Evolutionary conservation across 2,113 vertebrate species (phyloP), one percentile per base, ranked within the genome.

Genomic region (Aphelocoma coerulescens): DNA sequence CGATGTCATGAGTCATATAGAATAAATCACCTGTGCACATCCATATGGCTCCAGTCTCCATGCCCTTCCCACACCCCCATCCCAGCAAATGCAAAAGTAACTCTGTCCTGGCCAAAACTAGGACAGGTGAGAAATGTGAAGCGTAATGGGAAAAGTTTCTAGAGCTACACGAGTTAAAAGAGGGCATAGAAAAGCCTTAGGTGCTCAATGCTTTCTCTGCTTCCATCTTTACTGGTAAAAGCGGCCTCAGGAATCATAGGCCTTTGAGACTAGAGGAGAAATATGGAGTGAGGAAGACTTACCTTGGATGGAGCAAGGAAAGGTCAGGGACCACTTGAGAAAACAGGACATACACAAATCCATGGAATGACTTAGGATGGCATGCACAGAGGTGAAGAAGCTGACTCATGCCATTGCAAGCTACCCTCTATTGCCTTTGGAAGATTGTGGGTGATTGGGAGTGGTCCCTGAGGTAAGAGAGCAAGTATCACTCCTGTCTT

Each of bases 1-100:
- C 0, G 0, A 35, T 68, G 44, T 8, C 20, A 30, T 26, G 61
- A 35, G 20, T 26, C 6, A 2, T 43, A 44, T 0, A 44, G 46
- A 61, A 52, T 37, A 37, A 51, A 52, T 18, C 37, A 68, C 37
- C 37, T 33, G 21, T 10, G 27, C 27, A 52, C 7, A 44, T 27
- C 33, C 37, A 37, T 8, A 43, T 1, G 10, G 46, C 37, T 68
- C 18, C 27, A 68, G 37, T 22, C 14, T 86, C 17, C 7, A 6
- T 43, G 26, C 63, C 21, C 11, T 26, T 37, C 32, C 32, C 32
- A 49, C 2, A 35, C 1, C 4, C 27, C 21, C 9, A 44, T 22
- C 21, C 16, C 32, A 52, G 26, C 1, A 68, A 68, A 61, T 10
- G 11, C 11, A 37, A 44, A 68, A 77, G 32, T 43, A 86, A 32